Percentiles rank a stretch among this genome's conserved stretches.
Evolutionary conservation across 1,140 invertebrate genomes (phyloP).

Genomic region (Leptinotarsa texana): DNA sequence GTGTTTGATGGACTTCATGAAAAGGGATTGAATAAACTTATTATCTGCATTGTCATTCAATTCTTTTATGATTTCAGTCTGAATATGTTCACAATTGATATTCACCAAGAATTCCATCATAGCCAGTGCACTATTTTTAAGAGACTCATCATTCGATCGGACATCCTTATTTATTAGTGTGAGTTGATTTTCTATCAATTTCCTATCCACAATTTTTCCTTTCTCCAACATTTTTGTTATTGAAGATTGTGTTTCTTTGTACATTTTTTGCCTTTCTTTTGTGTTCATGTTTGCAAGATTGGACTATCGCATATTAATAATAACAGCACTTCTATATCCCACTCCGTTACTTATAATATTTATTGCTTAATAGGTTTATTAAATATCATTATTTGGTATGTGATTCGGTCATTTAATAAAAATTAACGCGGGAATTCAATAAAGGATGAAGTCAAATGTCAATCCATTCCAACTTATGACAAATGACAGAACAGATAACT

Average conservation of each 20-base stretch:
- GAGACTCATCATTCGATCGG: constrained; percentile 4
- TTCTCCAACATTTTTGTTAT: constrained; percentile 17
- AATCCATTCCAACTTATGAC: too few species aligned
- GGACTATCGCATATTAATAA: too few species aligned
- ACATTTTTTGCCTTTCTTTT: constrained; percentile 16
- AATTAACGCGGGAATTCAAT: too few species aligned
- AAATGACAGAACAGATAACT: too few species aligned
- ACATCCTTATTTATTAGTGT: constrained; percentile 24
- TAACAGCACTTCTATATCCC: too few species aligned
- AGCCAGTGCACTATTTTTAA: constrained; percentile 18
- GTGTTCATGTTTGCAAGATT: not conserved
- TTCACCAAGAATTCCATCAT: constrained; percentile 23
- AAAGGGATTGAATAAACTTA: constrained; percentile 12
- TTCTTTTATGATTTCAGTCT: constrained; percentile 18
- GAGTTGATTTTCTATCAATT: constrained; percentile 11
- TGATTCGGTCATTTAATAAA: too few species aligned
- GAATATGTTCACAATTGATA: constrained; percentile 22
- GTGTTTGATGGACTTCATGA: constrained; percentile 11
- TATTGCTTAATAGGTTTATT: too few species aligned
- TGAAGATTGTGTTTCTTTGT: constrained; percentile 8
- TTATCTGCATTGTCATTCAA: constrained; percentile 16
- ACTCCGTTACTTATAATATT: too few species aligned
- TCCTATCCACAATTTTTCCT: constrained; percentile 6
- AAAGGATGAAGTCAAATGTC: too few species aligned
- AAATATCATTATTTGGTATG: too few species aligned